phyloP scores from a whole-genome alignment of 2,113 vertebrate species.

The Nothobranchius kuhntae region DNA sequence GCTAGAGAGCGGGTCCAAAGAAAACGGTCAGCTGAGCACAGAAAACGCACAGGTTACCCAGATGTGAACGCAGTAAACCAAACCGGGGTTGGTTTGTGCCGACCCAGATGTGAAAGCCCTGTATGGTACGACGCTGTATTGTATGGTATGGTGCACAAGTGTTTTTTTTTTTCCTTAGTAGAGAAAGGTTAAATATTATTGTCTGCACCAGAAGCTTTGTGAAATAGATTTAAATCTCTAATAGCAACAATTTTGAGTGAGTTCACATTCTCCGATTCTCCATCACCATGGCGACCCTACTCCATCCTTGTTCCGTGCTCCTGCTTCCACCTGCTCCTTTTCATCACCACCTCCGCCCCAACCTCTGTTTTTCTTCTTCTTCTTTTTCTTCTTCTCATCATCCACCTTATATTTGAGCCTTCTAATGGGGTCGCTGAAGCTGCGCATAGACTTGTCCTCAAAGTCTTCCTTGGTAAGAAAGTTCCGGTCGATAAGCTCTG shows the following conservation, averaged over 20 bases:
- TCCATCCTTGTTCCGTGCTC: slow-evolving; percentile 7
- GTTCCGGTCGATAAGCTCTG: slow-evolving; percentile 86
- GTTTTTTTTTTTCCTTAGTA: too few species aligned
- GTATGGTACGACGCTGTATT: too few species aligned
- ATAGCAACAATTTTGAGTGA: slow-evolving; percentile 6
- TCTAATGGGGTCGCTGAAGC: slow-evolving; percentile 83
- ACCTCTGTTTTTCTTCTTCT: slow-evolving; percentile 7
- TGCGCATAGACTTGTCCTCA: slow-evolving; percentile 76
- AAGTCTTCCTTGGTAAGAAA: slow-evolving; percentile 84
- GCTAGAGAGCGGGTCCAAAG: too few species aligned
- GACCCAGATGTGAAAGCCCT: too few species aligned
- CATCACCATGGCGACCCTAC: slow-evolving; percentile 42
- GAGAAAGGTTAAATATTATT: too few species aligned
- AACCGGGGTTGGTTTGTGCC: too few species aligned
- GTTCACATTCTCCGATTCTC: slow-evolving; percentile 7
- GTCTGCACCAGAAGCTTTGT: too few species aligned
- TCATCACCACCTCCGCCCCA: slow-evolving; percentile 24
- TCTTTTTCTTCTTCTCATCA: slow-evolving; percentile 64
- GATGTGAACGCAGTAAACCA: too few species aligned
- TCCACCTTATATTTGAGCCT: slow-evolving; percentile 86
- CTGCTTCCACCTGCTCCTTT: slow-evolving; percentile 18
- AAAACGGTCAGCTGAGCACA: too few species aligned
- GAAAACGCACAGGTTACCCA: too few species aligned
- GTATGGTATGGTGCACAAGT: too few species aligned
- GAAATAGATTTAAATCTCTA: slow-evolving; percentile 2